A percentile compares a stretch with the other conserved stretches of the same genome.
Conservation (phyloP, 2,113 vertebrate genomes). For the Malaclemys terrapin region DNA sequence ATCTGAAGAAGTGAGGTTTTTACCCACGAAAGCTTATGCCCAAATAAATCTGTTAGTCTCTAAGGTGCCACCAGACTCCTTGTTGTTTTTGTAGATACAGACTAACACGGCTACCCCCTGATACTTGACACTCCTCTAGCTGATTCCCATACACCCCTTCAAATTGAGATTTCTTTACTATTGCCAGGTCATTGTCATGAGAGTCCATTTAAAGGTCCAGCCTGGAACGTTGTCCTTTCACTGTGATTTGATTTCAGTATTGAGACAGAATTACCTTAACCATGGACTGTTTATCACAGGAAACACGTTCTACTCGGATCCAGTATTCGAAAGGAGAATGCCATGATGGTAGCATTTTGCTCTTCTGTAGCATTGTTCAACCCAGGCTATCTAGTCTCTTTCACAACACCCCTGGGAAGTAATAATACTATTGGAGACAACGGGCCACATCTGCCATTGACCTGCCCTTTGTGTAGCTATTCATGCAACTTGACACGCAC, state of each 20-base stretch:
- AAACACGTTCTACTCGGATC: neutral
- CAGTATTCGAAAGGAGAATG: neutral
- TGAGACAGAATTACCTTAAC: neutral
- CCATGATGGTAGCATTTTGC: neutral
- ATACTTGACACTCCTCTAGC: neutral
- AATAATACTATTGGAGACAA: neutral
- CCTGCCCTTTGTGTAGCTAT: neutral
- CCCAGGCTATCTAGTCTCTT: neutral
- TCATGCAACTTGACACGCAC: neutral
- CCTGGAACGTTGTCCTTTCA: constrained; percentile 11
- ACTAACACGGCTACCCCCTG: too few relatives aligned
- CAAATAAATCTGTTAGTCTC: too few relatives aligned
- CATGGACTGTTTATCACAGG: neutral
- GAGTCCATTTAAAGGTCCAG: constrained; percentile 42
- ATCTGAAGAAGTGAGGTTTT: too few relatives aligned
- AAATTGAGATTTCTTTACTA: constrained; percentile 37
- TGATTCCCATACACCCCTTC: constrained; percentile 62
- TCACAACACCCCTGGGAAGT: neutral
- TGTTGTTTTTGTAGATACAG: too few relatives aligned
- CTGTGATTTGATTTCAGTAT: constrained; percentile 39
- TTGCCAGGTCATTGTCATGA: neutral
- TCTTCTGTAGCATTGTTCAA: neutral
- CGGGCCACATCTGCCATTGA: neutral
- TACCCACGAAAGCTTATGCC: too few relatives aligned
- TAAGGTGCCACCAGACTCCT: too few relatives aligned